Evolutionary conservation across 2,797 vertebrate genomes (phyloP).

Genomic region (Sebastes miniatus): DNA sequence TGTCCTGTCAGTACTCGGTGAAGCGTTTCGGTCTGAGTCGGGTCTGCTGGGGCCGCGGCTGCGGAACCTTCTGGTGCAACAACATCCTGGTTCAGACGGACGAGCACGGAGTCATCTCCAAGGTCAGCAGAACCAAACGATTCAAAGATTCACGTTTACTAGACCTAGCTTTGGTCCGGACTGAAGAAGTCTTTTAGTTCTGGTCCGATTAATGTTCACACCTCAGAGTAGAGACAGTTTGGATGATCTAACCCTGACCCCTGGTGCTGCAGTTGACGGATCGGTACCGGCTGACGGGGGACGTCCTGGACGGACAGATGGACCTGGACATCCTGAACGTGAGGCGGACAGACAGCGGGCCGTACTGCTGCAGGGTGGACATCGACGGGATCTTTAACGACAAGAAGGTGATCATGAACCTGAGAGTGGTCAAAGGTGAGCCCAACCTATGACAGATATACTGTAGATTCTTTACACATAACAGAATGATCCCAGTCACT

Average conservation of each 20-base stretch:
- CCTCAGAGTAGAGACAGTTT: no score
- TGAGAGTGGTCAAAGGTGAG: constrained; percentile 80
- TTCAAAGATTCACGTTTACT: not conserved
- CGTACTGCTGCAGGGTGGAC: constrained; percentile 84
- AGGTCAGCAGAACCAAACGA: constrained; percentile 24
- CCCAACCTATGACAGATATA: no score
- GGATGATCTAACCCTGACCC: not conserved
- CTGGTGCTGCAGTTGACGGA: constrained; percentile 63
- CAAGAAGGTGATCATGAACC: constrained; percentile 81
- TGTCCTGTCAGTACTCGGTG: constrained; percentile 83
- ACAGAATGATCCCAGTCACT: no score
- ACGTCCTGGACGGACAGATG: constrained; percentile 80
- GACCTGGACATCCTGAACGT: constrained; percentile 79
- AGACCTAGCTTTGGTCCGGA: no score
- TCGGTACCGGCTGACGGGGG: constrained; percentile 77
- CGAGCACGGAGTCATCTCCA: constrained; percentile 76
- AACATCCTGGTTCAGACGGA: constrained; percentile 82
- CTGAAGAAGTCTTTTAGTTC: not conserved
- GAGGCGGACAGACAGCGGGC: constrained; percentile 74
- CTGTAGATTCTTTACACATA: no score
- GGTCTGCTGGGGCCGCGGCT: constrained; percentile 82
- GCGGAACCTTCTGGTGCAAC: constrained; percentile 85
- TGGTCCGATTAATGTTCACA: not conserved
- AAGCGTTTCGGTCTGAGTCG: constrained; percentile 77
- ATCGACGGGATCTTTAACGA: constrained; percentile 84